Base-by-base conservation (phyloP, 2,797 vertebrate genomes). In the Microchirus variegatus region DNA sequence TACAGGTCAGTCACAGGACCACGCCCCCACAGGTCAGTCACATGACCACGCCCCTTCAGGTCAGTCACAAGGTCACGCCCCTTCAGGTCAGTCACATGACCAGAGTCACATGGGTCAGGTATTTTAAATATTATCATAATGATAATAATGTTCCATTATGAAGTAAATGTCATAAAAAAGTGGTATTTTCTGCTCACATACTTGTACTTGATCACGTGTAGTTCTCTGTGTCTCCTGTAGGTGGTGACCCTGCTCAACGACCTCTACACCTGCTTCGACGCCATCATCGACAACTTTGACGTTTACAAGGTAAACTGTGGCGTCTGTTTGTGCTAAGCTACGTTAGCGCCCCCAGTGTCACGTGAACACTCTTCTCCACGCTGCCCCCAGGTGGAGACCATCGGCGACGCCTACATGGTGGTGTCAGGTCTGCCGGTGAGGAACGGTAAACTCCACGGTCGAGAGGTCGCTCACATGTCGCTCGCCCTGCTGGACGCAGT, bases 231-330 rank as follows among this genome's bases (percentile, higher is more conserved):
- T 31, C 31, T 3, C 2, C 52, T 37, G 1, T 82, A 96, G 95
- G 96, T 98, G 18, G 96, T 98, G 71, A 95, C 95, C 0, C 70
- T 97, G 53, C 81, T 98, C 68, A 97, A 97, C 1, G 96, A 98
- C 67, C 90, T 97, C 49, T 98, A 98, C 84, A 98, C 96, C 3
- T 97, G 96, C 70, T 98, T 98, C 3, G 96, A 98, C 0, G 96
- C 95, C 61, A 96, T 97, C 84, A 98, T 97, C 9, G 96, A 97
- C 89, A 96, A 96, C 90, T 97, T 98, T 47, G 96, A 97, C 1
- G 95, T 98, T 70, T 98, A 89, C 72, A 87, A 89, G 87, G 87
- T 89, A 59, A 44, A 15, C 36, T n/a, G 41, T 42, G 37, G 37
- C 11, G 3, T 46, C 26, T 26, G 26, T 5, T 26, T 31, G 31